Evolutionary conservation across 2,113 vertebrate genomes (phyloP).

Genomic region (Sander vitreus): DNA sequence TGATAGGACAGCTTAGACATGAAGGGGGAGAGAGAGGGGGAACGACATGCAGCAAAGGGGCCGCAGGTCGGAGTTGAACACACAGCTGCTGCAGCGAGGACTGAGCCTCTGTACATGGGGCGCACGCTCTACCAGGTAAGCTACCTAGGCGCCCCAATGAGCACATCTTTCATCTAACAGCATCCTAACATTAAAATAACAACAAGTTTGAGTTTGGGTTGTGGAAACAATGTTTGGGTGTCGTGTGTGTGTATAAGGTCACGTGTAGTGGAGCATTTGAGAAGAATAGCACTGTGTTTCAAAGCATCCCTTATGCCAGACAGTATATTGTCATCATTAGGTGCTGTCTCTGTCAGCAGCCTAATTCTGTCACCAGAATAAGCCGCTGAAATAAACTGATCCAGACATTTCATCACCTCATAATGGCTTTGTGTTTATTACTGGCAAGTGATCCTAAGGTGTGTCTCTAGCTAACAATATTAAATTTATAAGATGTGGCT

Average conservation of each 20-base stretch:
- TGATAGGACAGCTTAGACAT: no score
- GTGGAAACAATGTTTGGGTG: background rate
- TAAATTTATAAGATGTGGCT: conserved; percentile 16
- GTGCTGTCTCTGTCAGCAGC: background rate
- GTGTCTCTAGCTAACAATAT: conserved; percentile 29
- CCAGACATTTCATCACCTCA: conserved; percentile 32
- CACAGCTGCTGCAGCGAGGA: no score
- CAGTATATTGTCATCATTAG: conserved; percentile 10
- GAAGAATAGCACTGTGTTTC: background rate
- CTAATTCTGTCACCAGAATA: conserved; percentile 7
- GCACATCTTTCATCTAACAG: background rate
- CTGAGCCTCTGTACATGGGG: no score
- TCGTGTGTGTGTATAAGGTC: background rate
- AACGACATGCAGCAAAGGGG: no score
- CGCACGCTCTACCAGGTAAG: no score
- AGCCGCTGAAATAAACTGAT: conserved; percentile 4
- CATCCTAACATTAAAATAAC: no score
- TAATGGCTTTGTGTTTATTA: conserved; percentile 16
- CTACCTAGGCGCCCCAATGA: no score
- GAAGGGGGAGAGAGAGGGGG: no score
- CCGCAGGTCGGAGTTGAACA: no score
- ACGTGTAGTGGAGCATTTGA: background rate
- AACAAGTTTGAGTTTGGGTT: background rate
- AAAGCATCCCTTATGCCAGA: background rate
- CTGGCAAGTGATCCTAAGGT: background rate